Conservation (phyloP, 2,797 vertebrate genomes). For the Tragopan temminckii region DNA sequence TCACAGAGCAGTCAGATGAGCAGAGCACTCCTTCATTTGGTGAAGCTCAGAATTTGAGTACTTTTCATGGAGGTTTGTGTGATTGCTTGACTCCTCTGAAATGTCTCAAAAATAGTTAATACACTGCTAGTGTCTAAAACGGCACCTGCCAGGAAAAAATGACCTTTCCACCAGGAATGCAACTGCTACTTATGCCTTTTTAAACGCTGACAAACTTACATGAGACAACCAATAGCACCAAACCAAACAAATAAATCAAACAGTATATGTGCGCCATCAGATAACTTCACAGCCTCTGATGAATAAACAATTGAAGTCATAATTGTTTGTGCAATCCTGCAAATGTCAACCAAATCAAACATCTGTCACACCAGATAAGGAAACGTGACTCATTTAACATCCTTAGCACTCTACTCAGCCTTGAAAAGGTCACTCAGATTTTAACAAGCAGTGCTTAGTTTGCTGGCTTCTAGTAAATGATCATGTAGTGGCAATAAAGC, state of each 20-base stretch:
- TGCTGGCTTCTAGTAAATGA: constrained; percentile 56
- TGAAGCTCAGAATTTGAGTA: neutral
- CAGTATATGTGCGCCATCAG: constrained; percentile 51
- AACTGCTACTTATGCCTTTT: constrained; percentile 42
- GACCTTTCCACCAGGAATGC: constrained; percentile 74
- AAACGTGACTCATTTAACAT: constrained; percentile 62
- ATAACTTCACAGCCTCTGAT: constrained; percentile 65
- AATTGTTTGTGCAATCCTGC: constrained; percentile 80
- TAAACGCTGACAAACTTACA: constrained; percentile 66
- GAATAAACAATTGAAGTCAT: constrained; percentile 75
- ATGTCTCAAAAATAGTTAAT: constrained; percentile 23
- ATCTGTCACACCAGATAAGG: constrained; percentile 77
- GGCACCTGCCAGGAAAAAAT: constrained; percentile 50
- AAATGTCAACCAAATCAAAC: constrained; percentile 82
- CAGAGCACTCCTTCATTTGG: neutral
- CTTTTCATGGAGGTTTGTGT: neutral
- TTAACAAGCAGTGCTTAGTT: constrained; percentile 55
- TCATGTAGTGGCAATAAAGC: constrained; percentile 9
- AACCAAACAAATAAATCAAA: neutral
- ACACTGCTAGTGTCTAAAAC: constrained; percentile 25
- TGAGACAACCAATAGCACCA: constrained; percentile 42
- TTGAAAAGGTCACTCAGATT: constrained; percentile 78
- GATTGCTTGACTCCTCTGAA: neutral
- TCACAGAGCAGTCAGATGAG: neutral
- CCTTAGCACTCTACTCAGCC: constrained; percentile 70